Percentiles rank a stretch among this genome's conserved stretches.
Conservation (phyloP, 2,113 vertebrate genomes). For the Montifringilla adamsi region DNA sequence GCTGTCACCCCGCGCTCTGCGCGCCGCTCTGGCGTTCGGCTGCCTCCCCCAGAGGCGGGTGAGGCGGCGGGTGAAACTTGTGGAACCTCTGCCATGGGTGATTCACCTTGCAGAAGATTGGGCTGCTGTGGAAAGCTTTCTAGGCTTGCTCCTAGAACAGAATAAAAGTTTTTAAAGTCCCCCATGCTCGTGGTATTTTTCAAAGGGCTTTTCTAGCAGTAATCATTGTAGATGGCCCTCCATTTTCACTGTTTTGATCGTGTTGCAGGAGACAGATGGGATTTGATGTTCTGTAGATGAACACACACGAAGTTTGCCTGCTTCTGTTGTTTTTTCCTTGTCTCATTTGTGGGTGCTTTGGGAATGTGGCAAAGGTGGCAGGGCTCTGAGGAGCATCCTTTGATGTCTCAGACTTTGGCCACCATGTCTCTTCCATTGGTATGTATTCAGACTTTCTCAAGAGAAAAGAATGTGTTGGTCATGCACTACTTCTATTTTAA, state of each 20-base stretch:
- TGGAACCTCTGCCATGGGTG: rapidly evolving
- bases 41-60: rapidly evolving
- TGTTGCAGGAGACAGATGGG: not conserved
- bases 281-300: not conserved
- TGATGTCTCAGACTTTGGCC: not conserved
- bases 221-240: not conserved
- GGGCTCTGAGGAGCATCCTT: not conserved
- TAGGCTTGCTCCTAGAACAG: too few relatives aligned
- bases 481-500: slow-evolving; percentile 6
- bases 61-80: rapidly evolving
- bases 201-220: not conserved
- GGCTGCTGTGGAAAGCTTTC: not conserved
- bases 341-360: not conserved
- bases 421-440: not conserved
- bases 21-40: rapidly evolving
- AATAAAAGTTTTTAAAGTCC: not conserved
- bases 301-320: not conserved
- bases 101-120: rapidly evolving
- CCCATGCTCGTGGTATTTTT: not conserved
- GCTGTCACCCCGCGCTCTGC: rapidly evolving
- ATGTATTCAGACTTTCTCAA: slow-evolving; percentile 16
- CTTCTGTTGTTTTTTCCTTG: not conserved
- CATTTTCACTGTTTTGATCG: not conserved
- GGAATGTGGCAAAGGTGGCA: not conserved
- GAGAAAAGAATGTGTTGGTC: not conserved